Percentiles rank a stretch among this genome's conserved stretches.
These are phyloP conservation scores for Heliconius himera DNA, from an alignment of 1,140 invertebrate species.

Conservation along the genomic window DNA sequence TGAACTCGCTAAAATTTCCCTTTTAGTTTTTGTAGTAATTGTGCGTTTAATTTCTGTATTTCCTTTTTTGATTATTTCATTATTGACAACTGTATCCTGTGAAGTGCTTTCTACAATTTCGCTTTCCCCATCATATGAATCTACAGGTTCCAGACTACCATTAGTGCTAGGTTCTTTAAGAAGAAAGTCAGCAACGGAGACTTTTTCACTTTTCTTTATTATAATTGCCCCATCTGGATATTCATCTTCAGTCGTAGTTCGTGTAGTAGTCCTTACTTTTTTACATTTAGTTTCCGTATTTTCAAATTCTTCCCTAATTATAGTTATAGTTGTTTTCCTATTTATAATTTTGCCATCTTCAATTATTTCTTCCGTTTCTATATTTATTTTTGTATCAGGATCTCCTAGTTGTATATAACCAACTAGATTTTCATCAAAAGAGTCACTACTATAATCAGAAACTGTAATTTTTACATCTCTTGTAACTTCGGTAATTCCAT, in stretches of 20 bases:
- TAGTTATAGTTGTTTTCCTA: constrained; percentile 71
- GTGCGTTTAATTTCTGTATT: constrained; percentile 66
- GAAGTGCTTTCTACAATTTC: constrained; percentile 74
- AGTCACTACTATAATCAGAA: constrained; percentile 61
- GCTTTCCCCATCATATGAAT: constrained; percentile 59
- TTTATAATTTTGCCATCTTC: constrained; percentile 62
- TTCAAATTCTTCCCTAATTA: constrained; percentile 65
- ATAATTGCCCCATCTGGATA: constrained; percentile 75
- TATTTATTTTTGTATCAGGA: constrained; percentile 54
- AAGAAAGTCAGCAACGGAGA: constrained; percentile 69
- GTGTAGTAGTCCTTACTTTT: constrained; percentile 75
- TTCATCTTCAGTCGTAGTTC: constrained; percentile 72
- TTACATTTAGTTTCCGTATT: constrained; percentile 54
- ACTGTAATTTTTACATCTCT: constrained; percentile 77
- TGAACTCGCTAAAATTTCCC: constrained; percentile 71
- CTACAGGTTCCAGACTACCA: constrained; percentile 45
- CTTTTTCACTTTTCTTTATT: constrained; percentile 75
- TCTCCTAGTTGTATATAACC: constrained; percentile 63
- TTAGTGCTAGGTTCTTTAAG: constrained; percentile 45
- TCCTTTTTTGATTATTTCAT: constrained; percentile 67
- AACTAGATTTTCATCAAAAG: constrained; percentile 65
- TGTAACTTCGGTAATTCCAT: constrained; percentile 68
- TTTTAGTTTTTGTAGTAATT: constrained; percentile 76
- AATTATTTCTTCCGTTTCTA: constrained; percentile 55
- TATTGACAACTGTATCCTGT: constrained; percentile 71